These are phyloP conservation scores for Nephotettix cincticeps DNA, from an alignment of 1,140 invertebrate genomes.

Conservation along the genomic window DNA sequence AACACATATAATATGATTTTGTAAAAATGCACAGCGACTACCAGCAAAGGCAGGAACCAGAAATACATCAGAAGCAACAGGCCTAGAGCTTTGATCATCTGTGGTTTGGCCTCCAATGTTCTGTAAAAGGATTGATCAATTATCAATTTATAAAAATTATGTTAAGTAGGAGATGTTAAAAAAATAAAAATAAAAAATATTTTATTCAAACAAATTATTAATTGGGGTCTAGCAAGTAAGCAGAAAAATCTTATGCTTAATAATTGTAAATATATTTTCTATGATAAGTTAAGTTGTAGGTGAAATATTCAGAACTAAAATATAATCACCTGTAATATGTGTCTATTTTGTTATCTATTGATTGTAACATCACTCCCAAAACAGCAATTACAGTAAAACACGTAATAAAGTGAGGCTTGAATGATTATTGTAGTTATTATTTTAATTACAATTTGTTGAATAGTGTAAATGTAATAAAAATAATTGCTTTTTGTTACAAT, in stretches of 20 bases:
- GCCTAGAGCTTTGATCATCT: neutral
- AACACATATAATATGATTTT: neutral
- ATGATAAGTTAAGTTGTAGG: no score
- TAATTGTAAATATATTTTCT: neutral
- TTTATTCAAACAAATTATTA: no score
- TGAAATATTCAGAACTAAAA: no score
- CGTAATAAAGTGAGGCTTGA: neutral
- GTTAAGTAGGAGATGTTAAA: no score
- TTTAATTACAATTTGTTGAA: neutral
- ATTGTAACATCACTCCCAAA: neutral
- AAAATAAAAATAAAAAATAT: no score
- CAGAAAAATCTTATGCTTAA: neutral
- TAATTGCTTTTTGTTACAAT: neutral
- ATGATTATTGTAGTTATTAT: neutral
- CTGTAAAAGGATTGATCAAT: no score
- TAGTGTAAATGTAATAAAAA: neutral
- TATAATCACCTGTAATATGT: no score
- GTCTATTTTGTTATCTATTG: no score
- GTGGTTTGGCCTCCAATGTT: neutral
- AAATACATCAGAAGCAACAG: neutral
- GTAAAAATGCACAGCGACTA: neutral
- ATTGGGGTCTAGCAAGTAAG: no score
- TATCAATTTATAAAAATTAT: neutral
- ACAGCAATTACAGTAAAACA: neutral
- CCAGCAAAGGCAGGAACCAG: neutral